A percentile compares a stretch with the other conserved stretches of the same genome.
Conservation (phyloP, 2,888 invertebrate species). For the Mechanitis messenoides region DNA sequence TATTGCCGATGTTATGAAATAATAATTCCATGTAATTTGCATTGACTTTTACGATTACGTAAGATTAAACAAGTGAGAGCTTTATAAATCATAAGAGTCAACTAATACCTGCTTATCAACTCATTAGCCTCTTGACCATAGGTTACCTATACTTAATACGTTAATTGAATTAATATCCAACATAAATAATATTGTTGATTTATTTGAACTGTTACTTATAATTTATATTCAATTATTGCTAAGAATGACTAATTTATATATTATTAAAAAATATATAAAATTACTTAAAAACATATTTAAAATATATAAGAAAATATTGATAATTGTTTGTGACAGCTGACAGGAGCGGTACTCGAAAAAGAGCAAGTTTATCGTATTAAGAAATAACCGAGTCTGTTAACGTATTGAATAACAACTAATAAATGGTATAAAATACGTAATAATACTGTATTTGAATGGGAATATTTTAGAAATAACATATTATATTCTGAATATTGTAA, state of each 20-base stretch:
- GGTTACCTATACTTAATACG: slow-evolving; percentile 5
- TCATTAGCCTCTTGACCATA: slow-evolving; percentile 5
- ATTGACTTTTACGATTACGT: not conserved
- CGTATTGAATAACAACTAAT: slow-evolving; percentile 27
- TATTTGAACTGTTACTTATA: slow-evolving; percentile 11
- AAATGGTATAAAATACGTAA: slow-evolving; percentile 20
- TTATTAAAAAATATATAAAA: no score
- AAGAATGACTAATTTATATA: not conserved
- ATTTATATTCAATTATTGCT: slow-evolving; percentile 7
- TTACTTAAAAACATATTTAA: no score
- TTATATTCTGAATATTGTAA: no score
- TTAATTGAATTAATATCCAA: slow-evolving; percentile 18
- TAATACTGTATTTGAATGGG: slow-evolving; percentile 17
- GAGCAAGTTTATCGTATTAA: slow-evolving; percentile 29
- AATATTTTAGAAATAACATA: slow-evolving; percentile 11
- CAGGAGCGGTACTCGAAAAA: slow-evolving; percentile 28
- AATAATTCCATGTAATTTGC: not conserved
- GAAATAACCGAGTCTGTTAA: slow-evolving; percentile 28
- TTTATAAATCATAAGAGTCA: slow-evolving; percentile 6
- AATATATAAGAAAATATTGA: not conserved
- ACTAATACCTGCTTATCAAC: slow-evolving; percentile 7
- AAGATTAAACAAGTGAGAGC: not conserved
- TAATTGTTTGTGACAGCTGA: slow-evolving; percentile 25
- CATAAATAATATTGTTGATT: slow-evolving; percentile 15
- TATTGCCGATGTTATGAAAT: not conserved